phyloP scores from a whole-genome alignment of 2,888 invertebrate genomes.

The Drosophila falleni region DNA sequence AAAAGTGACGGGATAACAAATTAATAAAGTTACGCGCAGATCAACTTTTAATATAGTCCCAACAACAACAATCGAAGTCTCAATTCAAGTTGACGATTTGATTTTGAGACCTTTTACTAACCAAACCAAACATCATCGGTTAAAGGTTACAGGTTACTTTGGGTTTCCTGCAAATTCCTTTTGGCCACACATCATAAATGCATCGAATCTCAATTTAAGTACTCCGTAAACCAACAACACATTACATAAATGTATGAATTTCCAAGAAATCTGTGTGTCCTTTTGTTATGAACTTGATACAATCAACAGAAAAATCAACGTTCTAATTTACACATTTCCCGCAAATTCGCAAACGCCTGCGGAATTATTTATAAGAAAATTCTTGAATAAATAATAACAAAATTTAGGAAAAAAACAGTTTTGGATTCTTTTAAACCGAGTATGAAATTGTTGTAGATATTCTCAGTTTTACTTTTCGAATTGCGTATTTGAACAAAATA shows the following conservation, averaged over 20 bases:
- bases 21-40: slow-evolving; percentile 72
- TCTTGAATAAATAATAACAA: no score
- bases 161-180: neutral
- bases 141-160: neutral
- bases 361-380: no score
- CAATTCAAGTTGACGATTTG: slow-evolving; percentile 15
- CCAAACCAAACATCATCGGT: neutral
- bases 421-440: no score
- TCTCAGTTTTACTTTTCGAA: no score
- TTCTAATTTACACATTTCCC: neutral
- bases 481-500: no score
- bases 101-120: neutral
- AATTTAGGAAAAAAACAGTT: no score
- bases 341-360: neutral
- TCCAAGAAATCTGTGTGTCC: neutral
- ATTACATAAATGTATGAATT: neutral
- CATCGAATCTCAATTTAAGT: slow-evolving; percentile 4
- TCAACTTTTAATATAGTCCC: slow-evolving; percentile 41
- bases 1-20: slow-evolving; percentile 77
- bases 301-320: neutral
- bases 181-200: slow-evolving; percentile 8
- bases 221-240: neutral
- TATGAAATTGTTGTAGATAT: no score
- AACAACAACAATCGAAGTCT: slow-evolving; percentile 12
- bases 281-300: neutral